These are phyloP conservation scores for Cepphus grylle DNA, from an alignment of 2,113 vertebrate genomes.

Conservation along the genomic window DNA sequence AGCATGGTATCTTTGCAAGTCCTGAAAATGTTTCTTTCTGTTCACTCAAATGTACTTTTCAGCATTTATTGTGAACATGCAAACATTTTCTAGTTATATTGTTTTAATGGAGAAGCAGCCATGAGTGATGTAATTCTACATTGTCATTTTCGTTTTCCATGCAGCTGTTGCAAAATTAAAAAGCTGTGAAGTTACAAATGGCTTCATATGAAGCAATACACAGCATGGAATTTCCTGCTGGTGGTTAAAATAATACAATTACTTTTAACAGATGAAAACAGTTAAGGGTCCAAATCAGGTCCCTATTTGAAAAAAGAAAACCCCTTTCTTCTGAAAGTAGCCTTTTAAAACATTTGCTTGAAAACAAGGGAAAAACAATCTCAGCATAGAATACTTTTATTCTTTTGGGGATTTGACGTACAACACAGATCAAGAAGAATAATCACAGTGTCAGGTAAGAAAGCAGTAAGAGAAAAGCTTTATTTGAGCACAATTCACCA, in stretches of 20 bases:
- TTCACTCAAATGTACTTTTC: not conserved
- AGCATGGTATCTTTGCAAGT: not conserved
- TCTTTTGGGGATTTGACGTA: not conserved
- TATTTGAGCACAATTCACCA: not conserved
- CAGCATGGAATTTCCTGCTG: constrained; percentile 26
- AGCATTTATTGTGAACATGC: not conserved
- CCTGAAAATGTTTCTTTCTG: not conserved
- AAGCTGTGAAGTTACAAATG: constrained; percentile 54
- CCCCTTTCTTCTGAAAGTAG: not conserved
- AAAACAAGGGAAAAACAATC: not conserved
- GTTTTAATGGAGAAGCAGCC: constrained; percentile 34
- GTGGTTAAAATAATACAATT: constrained; percentile 43
- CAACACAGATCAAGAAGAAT: not conserved
- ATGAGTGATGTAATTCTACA: constrained; percentile 23
- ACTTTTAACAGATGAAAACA: constrained; percentile 42
- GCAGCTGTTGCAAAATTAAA: constrained; percentile 56
- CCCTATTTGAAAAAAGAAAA: not conserved
- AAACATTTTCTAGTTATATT: constrained; percentile 9
- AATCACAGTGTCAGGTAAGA: constrained; percentile 21
- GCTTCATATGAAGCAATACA: constrained; percentile 20
- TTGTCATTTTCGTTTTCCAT: constrained; percentile 29
- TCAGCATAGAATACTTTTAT: not conserved
- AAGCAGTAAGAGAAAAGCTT: not conserved
- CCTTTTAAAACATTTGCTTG: not conserved
- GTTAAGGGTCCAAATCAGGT: not conserved